Base-by-base conservation (phyloP, 2,113 vertebrate genomes). In the Oncorhynchus clarkii region DNA sequence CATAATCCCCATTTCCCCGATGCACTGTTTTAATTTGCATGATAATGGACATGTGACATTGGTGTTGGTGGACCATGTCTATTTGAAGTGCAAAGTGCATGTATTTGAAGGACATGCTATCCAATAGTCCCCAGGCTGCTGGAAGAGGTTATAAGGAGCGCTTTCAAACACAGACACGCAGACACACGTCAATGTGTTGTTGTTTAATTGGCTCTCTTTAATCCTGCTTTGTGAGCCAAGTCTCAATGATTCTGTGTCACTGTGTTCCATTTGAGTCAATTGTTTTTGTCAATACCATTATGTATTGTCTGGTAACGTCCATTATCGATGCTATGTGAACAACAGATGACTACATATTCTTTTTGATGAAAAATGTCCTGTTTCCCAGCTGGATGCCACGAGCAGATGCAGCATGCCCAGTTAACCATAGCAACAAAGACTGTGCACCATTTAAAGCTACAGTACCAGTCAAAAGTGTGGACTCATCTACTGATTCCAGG, bases 1-100 rank as follows among this genome's bases (percentile, higher is more conserved):
- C 54, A 68, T 59, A 66, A 76, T 79, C 78, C 74, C 18, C 29
- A 77, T 68, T 71, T 49, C 31, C 66, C 29, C 48, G 65, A 70
- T 67, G 7, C n/a, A 66, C 20, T 49, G 26, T 27, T 73, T 29
- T 12, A 29, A 78, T 81, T 70, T 75, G 73, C 77, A 73, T 78
- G 3, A 70, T 49, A 73, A 77, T 79, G 54, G 34, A 22, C 75
- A 71, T 78, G 45, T 75, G 34, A 70, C 75, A 74, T 18, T 74
- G 67, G 66, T 83, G 54, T 57, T 16, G 18, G 29, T 22, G 22
- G 77, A 72, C 75, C 78, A 22, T 73, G 31, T 57, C 2, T 57
- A 57, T 57, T 20, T 57, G 54, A 57, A 57, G 16, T 57, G 54
- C 54, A 57, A 2, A 0, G 8, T 39, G 39, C 9, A 9, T 9